Percentiles rank a stretch among this genome's conserved stretches.
These are phyloP conservation scores for Crotalus viridis DNA, from an alignment of 2,113 vertebrate species.

Conservation along the genomic window DNA sequence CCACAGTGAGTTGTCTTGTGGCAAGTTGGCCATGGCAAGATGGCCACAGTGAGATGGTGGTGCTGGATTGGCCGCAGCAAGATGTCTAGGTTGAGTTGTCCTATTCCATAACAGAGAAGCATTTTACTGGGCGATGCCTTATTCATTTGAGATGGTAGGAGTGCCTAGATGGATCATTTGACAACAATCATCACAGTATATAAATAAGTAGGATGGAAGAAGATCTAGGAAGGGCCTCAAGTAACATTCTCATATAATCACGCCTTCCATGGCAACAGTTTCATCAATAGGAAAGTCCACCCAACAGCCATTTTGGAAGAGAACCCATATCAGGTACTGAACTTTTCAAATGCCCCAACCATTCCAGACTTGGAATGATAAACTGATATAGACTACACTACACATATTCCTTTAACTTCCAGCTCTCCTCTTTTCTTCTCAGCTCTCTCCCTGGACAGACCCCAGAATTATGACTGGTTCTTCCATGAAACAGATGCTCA, in stretches of 20 bases:
- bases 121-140: neutral
- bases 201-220: neutral
- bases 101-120: neutral
- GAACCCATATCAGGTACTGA: neutral
- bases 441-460: slow-evolving; percentile 48
- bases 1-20: no score
- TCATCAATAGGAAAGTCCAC: neutral
- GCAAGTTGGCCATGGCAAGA: neutral
- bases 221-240: neutral
- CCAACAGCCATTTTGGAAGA: neutral
- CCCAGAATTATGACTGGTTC: slow-evolving; percentile 48
- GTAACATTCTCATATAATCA: neutral
- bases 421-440: neutral
- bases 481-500: slow-evolving; percentile 33
- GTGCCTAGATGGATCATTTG: neutral
- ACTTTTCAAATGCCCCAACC: neutral
- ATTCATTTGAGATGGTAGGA: neutral
- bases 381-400: neutral
- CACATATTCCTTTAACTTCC: neutral
- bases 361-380: neutral
- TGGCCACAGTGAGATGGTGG: no score
- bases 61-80: neutral
- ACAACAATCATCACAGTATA: neutral
- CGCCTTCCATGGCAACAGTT: neutral
- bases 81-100: neutral